Evolutionary conservation across 2,888 invertebrate genomes (phyloP).

Genomic region (Nipponacmea schrenckii): DNA sequence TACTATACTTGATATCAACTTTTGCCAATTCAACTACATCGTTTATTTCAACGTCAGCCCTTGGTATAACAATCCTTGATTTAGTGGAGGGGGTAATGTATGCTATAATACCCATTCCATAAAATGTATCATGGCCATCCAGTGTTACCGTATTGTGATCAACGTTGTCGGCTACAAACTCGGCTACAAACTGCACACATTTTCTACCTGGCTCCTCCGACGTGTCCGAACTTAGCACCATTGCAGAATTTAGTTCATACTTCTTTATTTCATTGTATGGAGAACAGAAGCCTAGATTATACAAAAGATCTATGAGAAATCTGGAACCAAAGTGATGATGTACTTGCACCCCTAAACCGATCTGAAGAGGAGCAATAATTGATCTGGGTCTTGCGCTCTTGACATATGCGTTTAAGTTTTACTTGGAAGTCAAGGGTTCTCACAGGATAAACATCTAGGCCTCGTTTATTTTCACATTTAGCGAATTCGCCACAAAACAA

Average conservation of each 20-base stretch:
- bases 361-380: conserved; percentile 36
- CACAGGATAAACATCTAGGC: too few relatives aligned
- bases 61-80: background rate
- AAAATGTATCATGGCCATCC: conserved; percentile 12
- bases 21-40: background rate
- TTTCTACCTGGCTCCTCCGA: background rate
- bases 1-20: background rate
- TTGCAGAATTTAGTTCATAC: conserved; percentile 31
- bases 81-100: background rate
- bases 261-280: conserved; percentile 32
- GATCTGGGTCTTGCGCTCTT: conserved; percentile 31
- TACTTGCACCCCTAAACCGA: conserved; percentile 38
- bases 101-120: background rate
- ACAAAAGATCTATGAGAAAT: conserved; percentile 40
- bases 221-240: conserved; percentile 3
- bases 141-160: background rate
- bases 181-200: background rate
- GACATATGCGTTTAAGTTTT: too few relatives aligned
- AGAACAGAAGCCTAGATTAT: conserved; percentile 38
- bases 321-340: conserved; percentile 43
- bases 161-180: background rate
- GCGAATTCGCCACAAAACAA: too few relatives aligned
- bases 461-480: too few relatives aligned
- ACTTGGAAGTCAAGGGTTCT: too few relatives aligned
- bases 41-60: background rate